Conservation (phyloP, 2,113 vertebrate genomes). For the Siniperca chuatsi region DNA sequence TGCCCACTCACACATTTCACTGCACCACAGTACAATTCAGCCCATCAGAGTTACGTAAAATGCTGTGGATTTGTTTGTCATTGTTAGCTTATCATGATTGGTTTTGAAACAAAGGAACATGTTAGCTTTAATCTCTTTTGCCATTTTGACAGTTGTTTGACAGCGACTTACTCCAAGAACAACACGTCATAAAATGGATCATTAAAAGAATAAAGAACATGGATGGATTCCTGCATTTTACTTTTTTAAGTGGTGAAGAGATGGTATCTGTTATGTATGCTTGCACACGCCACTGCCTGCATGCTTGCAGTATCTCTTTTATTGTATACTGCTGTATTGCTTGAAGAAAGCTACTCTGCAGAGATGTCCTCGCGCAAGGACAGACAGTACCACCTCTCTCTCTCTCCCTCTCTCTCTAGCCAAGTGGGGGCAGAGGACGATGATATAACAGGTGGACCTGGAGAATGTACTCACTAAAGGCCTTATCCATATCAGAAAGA, state of each 20-base stretch:
- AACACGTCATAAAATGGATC: background rate
- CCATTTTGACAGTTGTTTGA: slow-evolving; percentile 26
- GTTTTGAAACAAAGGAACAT: slow-evolving; percentile 13
- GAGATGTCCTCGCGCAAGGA: slow-evolving; percentile 64
- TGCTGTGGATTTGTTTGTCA: slow-evolving; percentile 12
- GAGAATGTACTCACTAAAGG: slow-evolving; percentile 18
- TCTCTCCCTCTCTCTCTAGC: background rate
- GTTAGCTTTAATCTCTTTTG: slow-evolving; percentile 31
- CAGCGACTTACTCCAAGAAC: background rate
- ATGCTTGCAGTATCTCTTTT: slow-evolving; percentile 17
- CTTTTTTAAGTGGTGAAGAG: background rate
- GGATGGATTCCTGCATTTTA: background rate
- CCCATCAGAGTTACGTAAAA: background rate
- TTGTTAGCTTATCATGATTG: slow-evolving; percentile 2
- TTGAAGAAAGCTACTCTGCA: slow-evolving; percentile 43
- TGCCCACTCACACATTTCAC: slow-evolving; percentile 5
- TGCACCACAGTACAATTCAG: slow-evolving; percentile 1
- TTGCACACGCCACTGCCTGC: slow-evolving; percentile 17
- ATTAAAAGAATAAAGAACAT: background rate
- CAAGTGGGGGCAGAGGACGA: slow-evolving; percentile 25
- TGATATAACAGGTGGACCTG: slow-evolving; percentile 37
- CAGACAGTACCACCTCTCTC: slow-evolving; percentile 16
- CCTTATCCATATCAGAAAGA: slow-evolving; percentile 7
- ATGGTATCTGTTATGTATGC: slow-evolving; percentile 12
- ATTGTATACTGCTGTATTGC: slow-evolving; percentile 19